Evolutionary conservation across 2,113 vertebrate genomes (phyloP).

Genomic region (Dolichallabes microphthalmus): DNA sequence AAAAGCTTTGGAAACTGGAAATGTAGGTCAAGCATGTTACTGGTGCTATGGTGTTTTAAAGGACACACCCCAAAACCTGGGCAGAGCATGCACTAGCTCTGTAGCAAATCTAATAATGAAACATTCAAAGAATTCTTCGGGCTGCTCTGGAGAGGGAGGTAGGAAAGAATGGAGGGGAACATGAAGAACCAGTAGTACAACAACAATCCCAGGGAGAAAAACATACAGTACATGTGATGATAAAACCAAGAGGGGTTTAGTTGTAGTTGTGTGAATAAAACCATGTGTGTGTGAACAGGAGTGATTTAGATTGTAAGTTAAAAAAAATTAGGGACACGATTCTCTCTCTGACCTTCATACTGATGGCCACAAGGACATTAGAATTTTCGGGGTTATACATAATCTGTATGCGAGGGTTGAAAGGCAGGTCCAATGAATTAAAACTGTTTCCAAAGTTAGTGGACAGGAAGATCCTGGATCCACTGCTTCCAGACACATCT

Average conservation of each 20-base stretch:
- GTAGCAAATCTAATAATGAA: neutral
- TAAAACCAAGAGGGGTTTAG: neutral
- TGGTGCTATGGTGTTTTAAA: neutral
- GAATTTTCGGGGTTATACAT: slow-evolving; percentile 78
- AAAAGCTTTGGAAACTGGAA: no score
- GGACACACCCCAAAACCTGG: neutral
- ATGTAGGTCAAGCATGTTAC: neutral
- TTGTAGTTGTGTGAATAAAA: neutral
- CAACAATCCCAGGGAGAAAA: neutral
- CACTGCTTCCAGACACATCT: slow-evolving; percentile 76
- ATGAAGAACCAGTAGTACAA: neutral
- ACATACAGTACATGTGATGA: neutral
- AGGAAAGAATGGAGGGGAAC: neutral
- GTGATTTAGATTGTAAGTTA: neutral
- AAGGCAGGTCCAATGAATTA: slow-evolving; percentile 76
- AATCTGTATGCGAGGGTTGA: slow-evolving; percentile 80
- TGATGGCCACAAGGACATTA: slow-evolving; percentile 75
- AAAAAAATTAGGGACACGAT: neutral
- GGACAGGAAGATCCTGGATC: slow-evolving; percentile 82
- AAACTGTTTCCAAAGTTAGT: slow-evolving; percentile 82
- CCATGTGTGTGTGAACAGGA: neutral
- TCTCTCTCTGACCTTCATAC: slow-evolving; percentile 74
- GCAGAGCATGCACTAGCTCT: neutral
- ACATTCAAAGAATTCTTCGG: neutral
- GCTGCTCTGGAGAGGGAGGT: neutral